A percentile compares a stretch with the other conserved stretches of the same genome.
These are phyloP conservation scores for Aphis gossypii DNA, from an alignment of 1,140 invertebrate genomes.

Conservation along the genomic window DNA sequence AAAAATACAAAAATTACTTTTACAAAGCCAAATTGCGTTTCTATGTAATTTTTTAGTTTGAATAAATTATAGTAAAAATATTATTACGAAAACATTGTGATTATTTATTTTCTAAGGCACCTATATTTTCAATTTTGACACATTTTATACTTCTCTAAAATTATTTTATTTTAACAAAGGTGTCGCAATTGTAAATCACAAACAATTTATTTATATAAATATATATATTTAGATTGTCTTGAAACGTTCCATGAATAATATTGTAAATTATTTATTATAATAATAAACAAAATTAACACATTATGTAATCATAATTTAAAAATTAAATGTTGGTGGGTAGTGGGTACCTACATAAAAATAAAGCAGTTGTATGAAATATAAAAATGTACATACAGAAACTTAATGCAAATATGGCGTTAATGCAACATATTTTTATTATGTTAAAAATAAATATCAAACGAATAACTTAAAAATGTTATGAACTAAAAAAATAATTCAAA, in stretches of 20 bases:
- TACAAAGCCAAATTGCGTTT: background rate
- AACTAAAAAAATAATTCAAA: background rate
- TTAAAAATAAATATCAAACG: background rate
- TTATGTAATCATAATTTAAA: no score
- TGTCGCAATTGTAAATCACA: background rate
- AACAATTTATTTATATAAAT: background rate
- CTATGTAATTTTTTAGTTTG: background rate
- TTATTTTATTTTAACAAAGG: constrained; percentile 14
- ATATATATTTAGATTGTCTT: background rate
- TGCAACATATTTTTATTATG: background rate
- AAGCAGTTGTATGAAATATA: background rate
- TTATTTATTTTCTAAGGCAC: background rate
- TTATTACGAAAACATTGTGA: background rate
- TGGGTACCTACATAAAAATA: background rate
- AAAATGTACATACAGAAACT: background rate
- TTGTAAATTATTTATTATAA: background rate
- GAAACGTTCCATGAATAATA: background rate
- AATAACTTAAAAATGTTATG: background rate
- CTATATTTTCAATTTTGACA: background rate
- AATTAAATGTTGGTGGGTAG: no score
- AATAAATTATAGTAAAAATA: background rate
- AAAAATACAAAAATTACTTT: constrained; percentile 6
- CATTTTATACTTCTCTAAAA: background rate
- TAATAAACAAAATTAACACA: background rate
- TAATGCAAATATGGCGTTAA: background rate